Base-by-base conservation (phyloP, 2,113 vertebrate species). In the Myotis brandtii region DNA sequence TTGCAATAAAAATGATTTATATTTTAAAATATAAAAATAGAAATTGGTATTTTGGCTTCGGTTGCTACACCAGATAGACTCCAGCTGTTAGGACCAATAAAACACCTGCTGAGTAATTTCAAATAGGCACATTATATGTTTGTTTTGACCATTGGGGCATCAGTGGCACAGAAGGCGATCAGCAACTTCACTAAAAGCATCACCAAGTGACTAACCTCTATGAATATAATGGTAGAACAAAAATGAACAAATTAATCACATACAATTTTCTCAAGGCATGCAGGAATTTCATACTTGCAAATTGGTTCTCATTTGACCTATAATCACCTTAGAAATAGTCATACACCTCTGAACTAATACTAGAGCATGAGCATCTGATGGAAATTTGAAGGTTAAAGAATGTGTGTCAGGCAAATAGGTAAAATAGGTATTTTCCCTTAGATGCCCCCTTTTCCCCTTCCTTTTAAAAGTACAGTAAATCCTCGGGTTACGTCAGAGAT, bases 91-190 rank as follows among this genome's bases (percentile, higher is more conserved):
- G 20, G 62, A 62, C 50, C 43, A 91, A 67, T 48, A 75, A 85
- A 93, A 88, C 27, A 93, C 77, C 70, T 88, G 27, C 34, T 88
- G 20, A 81, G 81, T 93, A 21, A 79, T 94, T 84, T 91, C 17
- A 85, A 46, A 97, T 87, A 83, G 40, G 7, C 30, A 84, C 17
- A 11, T 40, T 64, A 48, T 59, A 67, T 37, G 69, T 87, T 95
- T 87, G 9, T 84, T 84, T 87, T 87, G 34, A 70, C 50, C 32
- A 76, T 3, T 52, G 30, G 37, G 30, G 90, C 25, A 80, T 23
- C 32, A 90, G 10, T 73, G 32, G 30, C 48, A 90, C 27, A 86
- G 59, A 89, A 13, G 21, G 72, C 11, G 89, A 59, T 84, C 30
- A 87, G 30, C 6, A 75, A 69, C 56, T 91, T 88, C 21, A 87